Base-by-base conservation (phyloP, 2,888 invertebrate species). In the Philereme vetulata region DNA sequence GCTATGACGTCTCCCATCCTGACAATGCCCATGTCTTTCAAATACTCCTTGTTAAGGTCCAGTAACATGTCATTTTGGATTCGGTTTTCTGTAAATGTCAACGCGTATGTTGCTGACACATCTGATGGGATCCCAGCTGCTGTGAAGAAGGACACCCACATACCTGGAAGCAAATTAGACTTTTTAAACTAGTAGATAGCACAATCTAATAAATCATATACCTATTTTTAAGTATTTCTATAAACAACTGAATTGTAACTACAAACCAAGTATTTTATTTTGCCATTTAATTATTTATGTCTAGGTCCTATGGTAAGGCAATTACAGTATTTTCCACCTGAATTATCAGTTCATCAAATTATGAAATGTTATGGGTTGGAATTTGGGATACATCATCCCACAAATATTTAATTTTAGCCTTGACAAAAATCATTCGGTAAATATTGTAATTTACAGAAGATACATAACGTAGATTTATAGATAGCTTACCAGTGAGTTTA, bases 61-160 rank as follows among this genome's bases (percentile, higher is more conserved):
- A 95, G 88, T 54, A 98, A 82, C 98, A 98, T 98, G 72, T 97
- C 96, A 68, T 94, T 94, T 77, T 96, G 95, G 62, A 98, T 98
- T 35, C 98, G 93, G 84, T 98, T 97, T 77, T 97, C 96, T 0
- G 95, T 95, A 81, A 98, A 98, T 5, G 96, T 95, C 32, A 97
- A 94, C 0, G 98, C 97, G 85, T 98, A 97, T 60, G 95, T 95
- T 0, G 96, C 96, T 0, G 96, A 95, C 51, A 95, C 95, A 49
- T 95, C 95, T 0, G 95, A 93, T 0, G 97, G 96, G 67, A 98
- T 96, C 2, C 97, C 97, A 8, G 97, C 96, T 45, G 95, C 95
- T 54, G 95, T 95, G 88, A 98, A 98, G 81, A 98, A 98, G 72
- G 94, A 95, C 36, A 97, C 95, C 98, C 98, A 98, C 83, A 94